These are phyloP conservation scores for Dunckerocampus dactyliophorus DNA, from an alignment of 2,113 vertebrate species.

Conservation along the genomic window DNA sequence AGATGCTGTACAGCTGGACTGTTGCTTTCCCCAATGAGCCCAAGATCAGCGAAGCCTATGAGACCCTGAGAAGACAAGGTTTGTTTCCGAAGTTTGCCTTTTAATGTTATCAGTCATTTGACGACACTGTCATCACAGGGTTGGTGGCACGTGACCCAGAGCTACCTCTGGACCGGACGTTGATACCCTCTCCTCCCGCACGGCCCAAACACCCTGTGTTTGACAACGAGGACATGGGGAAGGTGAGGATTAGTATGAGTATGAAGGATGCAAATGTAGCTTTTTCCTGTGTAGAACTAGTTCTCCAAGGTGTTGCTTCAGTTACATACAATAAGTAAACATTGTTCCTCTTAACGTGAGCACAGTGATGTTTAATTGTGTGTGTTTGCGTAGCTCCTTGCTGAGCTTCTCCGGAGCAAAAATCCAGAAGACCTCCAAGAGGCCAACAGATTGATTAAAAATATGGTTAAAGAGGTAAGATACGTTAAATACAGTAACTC, in stretches of 20 bases:
- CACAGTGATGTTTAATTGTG: slow-evolving; percentile 1
- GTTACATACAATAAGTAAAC: not conserved
- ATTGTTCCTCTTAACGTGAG: too few species aligned
- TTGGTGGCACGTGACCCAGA: slow-evolving; percentile 84
- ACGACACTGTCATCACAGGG: slow-evolving; percentile 68
- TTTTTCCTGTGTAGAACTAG: too few species aligned
- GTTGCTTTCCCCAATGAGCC: slow-evolving; percentile 86
- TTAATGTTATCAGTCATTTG: not conserved
- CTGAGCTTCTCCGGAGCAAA: slow-evolving; percentile 93
- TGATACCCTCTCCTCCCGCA: slow-evolving; percentile 89
- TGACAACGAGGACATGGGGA: slow-evolving; percentile 97
- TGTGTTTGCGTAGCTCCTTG: slow-evolving; percentile 78
- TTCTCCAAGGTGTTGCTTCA: not conserved
- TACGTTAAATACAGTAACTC: not conserved
- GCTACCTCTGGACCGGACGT: slow-evolving; percentile 84
- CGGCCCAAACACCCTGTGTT: slow-evolving; percentile 94
- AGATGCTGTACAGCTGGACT: slow-evolving; percentile 93
- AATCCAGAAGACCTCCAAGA: slow-evolving; percentile 97
- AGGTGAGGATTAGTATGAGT: slow-evolving; percentile 67
- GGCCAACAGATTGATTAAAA: slow-evolving; percentile 97
- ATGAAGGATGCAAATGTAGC: too few species aligned
- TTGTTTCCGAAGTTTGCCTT: not conserved
- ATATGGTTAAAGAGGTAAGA: slow-evolving; percentile 98
- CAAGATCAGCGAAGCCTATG: slow-evolving; percentile 93
- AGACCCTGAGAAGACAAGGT: slow-evolving; percentile 94